Percentiles rank a stretch among this genome's conserved stretches.
These are phyloP conservation scores for Gallinago paraguaiae DNA, from an alignment of 2,113 vertebrate species.

Conservation along the genomic window DNA sequence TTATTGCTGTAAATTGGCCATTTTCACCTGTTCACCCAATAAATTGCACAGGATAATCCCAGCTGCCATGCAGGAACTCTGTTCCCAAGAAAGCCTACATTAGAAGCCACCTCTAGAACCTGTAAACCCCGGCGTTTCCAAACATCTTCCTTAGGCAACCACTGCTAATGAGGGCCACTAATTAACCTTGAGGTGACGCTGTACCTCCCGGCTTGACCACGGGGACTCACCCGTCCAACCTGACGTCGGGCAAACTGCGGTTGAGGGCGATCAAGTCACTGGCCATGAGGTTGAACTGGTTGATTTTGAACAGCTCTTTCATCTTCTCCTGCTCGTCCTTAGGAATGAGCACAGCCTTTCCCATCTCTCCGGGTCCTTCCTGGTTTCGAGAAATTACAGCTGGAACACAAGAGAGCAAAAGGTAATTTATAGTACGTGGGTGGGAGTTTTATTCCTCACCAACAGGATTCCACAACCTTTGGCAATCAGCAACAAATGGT, in stretches of 20 bases:
- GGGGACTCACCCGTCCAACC: slow-evolving; percentile 90
- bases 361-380: slow-evolving; percentile 96
- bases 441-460: fast-evolving
- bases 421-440: fast-evolving
- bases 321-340: slow-evolving; percentile 96
- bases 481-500: fast-evolving
- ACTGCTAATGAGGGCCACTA: neutral
- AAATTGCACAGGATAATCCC: fast-evolving
- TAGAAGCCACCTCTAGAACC: neutral
- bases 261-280: slow-evolving; percentile 97
- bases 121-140: neutral
- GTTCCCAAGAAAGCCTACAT: fast-evolving
- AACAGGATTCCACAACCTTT: fast-evolving
- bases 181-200: neutral
- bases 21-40: neutral
- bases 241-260: slow-evolving; percentile 93
- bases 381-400: slow-evolving; percentile 93
- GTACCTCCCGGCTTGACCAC: neutral
- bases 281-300: slow-evolving; percentile 99
- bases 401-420: slow-evolving; percentile 51
- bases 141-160: neutral
- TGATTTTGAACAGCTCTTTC: slow-evolving; percentile 98
- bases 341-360: slow-evolving; percentile 91
- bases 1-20: fast-evolving
- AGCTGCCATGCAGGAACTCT: neutral